Evolutionary conservation across 2,888 invertebrate species (phyloP).

Genomic region (Agrotis exclamationis): DNA sequence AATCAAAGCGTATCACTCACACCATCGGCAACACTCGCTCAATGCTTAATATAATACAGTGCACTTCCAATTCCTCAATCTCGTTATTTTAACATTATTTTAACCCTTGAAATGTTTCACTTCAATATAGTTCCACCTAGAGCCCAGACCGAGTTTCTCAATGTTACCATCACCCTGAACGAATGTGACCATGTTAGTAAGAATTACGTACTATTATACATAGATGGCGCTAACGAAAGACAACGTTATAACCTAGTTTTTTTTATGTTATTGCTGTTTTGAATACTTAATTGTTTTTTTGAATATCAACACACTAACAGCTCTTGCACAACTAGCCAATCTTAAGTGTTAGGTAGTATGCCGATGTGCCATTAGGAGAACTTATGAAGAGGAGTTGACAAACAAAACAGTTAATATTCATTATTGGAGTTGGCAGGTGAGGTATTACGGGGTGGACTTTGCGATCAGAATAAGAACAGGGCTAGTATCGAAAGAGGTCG

Average conservation of each 20-base stretch:
- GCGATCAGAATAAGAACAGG: constrained; percentile 30
- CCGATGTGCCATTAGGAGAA: constrained; percentile 10
- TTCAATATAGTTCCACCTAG: constrained; percentile 52
- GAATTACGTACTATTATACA: constrained; percentile 50
- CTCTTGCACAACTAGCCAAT: constrained; percentile 29
- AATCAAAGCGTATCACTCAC: constrained; percentile 77
- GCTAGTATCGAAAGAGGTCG: not conserved
- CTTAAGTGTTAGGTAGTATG: constrained; percentile 35
- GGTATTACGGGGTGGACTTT: constrained; percentile 7
- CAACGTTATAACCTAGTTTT: constrained; percentile 35
- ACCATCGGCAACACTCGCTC: constrained; percentile 65
- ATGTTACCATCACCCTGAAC: constrained; percentile 31
- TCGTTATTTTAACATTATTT: constrained; percentile 53
- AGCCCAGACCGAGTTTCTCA: constrained; percentile 23
- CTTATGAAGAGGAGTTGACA: constrained; percentile 20
- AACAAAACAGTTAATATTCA: constrained; percentile 4
- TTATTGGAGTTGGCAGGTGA: constrained; percentile 24
- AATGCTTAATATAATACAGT: constrained; percentile 66
- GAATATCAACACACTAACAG: constrained; percentile 15
- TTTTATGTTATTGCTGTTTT: not conserved
- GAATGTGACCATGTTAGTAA: constrained; percentile 43
- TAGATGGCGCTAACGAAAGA: constrained; percentile 65
- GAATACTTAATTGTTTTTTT: constrained; percentile 8
- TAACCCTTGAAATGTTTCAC: constrained; percentile 65
- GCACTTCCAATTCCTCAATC: constrained; percentile 65